Percentiles rank a stretch among this genome's conserved stretches.
Conservation (phyloP, 2,113 vertebrate genomes). For the human (Homo sapiens) region DNA sequence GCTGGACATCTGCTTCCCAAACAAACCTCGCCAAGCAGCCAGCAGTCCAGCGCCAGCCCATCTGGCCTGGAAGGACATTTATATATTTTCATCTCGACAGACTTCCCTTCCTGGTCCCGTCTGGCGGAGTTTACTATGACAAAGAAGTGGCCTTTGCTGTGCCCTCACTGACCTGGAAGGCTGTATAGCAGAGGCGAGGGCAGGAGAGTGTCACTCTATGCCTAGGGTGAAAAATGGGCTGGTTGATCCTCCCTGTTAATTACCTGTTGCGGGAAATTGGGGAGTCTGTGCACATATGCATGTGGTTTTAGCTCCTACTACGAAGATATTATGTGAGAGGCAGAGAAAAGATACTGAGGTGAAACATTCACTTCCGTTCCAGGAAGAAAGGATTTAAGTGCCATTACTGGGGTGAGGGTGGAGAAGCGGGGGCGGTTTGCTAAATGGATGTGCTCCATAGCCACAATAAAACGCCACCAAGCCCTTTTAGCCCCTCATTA, state of each 20-base stretch:
- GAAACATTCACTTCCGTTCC: background rate
- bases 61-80: slow-evolving; percentile 30
- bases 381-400: background rate
- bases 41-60: background rate
- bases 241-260: background rate
- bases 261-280: background rate
- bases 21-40: background rate
- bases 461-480: background rate
- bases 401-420: background rate
- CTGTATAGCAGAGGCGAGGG: background rate
- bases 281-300: rapidly evolving
- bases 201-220: background rate
- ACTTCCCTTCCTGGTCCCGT: slow-evolving; percentile 24
- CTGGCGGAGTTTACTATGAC: background rate
- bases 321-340: rapidly evolving
- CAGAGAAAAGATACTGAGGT: background rate
- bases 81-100: slow-evolving; percentile 19
- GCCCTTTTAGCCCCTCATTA: background rate
- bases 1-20: background rate
- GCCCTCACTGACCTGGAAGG: background rate
- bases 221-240: background rate
- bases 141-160: background rate
- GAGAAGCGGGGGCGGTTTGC: background rate
- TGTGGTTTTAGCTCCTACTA: rapidly evolving
- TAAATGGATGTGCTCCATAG: background rate